phyloP scores from a whole-genome alignment of 2,888 invertebrate genomes.

The Polylopha cassiicola region DNA sequence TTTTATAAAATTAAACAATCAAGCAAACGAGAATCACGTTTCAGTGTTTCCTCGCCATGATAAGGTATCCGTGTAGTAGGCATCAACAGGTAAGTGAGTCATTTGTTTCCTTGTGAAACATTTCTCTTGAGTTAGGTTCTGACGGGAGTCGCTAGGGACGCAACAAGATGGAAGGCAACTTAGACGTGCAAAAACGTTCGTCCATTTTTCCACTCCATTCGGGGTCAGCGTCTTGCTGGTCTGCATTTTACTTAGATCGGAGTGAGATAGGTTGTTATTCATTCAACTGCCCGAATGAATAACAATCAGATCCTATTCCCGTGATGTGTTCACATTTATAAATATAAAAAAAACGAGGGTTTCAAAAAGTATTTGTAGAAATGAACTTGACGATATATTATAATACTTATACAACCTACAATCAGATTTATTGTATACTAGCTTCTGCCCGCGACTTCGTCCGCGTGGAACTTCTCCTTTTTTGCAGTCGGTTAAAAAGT shows the following conservation, averaged over 20 bases:
- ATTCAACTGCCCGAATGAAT: too few relatives aligned
- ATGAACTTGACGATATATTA: too few relatives aligned
- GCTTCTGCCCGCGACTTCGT: too few relatives aligned
- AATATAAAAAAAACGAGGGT: too few relatives aligned
- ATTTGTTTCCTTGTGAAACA: constrained; percentile 57
- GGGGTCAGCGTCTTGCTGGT: constrained; percentile 22
- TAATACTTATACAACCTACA: too few relatives aligned
- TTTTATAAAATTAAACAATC: constrained; percentile 50
- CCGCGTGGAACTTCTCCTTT: too few relatives aligned
- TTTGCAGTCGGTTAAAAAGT: too few relatives aligned
- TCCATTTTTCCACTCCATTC: constrained; percentile 35
- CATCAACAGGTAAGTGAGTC: constrained; percentile 70
- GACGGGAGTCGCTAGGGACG: constrained; percentile 40
- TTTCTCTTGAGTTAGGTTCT: constrained; percentile 47
- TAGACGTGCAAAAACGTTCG: constrained; percentile 34
- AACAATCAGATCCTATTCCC: too few relatives aligned
- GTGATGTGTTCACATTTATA: too few relatives aligned
- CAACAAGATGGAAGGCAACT: constrained; percentile 32
- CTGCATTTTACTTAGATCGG: constrained; percentile 7
- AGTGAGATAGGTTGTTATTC: not conserved
- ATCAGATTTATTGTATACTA: too few relatives aligned
- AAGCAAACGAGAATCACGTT: constrained; percentile 49
- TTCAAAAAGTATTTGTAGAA: too few relatives aligned
- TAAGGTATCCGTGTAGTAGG: constrained; percentile 28
- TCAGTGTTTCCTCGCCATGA: constrained; percentile 34